Evolutionary conservation across 1,140 invertebrate genomes (phyloP), one percentile per base, ranked within the genome.

Genomic region (Nephila pilipes): DNA sequence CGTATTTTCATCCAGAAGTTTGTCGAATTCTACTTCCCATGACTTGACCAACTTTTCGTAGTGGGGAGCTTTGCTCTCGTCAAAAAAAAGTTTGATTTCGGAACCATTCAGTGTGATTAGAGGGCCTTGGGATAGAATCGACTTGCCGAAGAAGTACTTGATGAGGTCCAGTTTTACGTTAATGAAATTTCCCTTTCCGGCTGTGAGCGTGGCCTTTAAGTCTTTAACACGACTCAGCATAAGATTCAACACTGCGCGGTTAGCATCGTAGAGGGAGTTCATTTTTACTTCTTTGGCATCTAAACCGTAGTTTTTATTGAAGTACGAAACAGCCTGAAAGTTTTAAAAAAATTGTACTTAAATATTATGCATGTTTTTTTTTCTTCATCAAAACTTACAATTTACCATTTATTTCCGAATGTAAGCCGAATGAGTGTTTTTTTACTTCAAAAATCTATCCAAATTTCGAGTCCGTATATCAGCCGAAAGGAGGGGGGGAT

Each of bases 101-200:
- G 63, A 20, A 0, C 8, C 20, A 16, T 75, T 89, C 22, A 54
- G 16, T 8, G 22, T 20, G 1, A 98, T 97, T 1, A 99, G 96
- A 2, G 97, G 98, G 92, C 98, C 97, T 20, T 99, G 96, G 0
- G 98, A 99, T 95, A 99, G 98, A 65, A 97, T 96, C 3, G 98
- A 98, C 25, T 95, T 95, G 0, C 97, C 96, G n/a, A 98, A 94
- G 0, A 97, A 87, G 96, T 97, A 95, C 85, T 96, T 96, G 8
- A 95, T n/a, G 1, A 96, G 85, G 93, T 96, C 96, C 14, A 90
- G 6, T 46, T 94, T 94, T 80, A 95, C 94, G 94, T 94, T 90
- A 3, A 94, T 36, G 25, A 38, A 58, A 16, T 1, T n/a, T 12
- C n/a, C 14, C 22, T 46, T 6, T 10, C 18, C 4, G 1, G 6